Base-by-base conservation (phyloP, 2,888 invertebrate species). In the Lasiommata megera region DNA sequence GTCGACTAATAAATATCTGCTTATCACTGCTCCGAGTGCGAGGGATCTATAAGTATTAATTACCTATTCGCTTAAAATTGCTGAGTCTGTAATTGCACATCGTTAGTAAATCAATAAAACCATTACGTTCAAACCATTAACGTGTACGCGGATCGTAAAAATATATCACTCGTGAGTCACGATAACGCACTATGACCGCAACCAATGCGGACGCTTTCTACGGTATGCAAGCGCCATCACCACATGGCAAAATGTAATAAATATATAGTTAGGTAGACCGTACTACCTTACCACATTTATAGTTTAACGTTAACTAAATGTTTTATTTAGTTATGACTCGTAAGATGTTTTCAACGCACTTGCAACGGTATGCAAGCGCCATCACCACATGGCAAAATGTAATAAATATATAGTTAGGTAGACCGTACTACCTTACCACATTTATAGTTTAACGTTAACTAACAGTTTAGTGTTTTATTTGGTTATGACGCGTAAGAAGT, bases 121-220 rank as follows among this genome's bases (percentile, higher is more conserved):
- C 18, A 43, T 46, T 36, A 34, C 28, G 28, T 44, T 9, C 6
- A 9, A 29, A 28, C 28, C 29, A 29, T 29, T 29, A 29, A 29
- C 44, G 14, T 29, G 29, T 44, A 14, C n/a, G 48, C 36, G 17
- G 11, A 31, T 34, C 16, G 12, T 29, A 54, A 58, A 63, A 58
- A 56, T 60, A 60, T 41, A 60, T 53, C 54, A 56, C 46, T 51
- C 12, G 18, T 55, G 62, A 63, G 58, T 61, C 60, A 61, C 59
- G 52, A 56, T 43, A 12, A 47, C 28, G 43, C 12, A 43, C 16
- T 50, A 56, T 37, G 60, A 54, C 56, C 58, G 64, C 60, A 53
- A 56, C 59, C 65, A 60, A 58, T 54, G 58, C 56, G 57, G 58
- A 63, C 60, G 48, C 70, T 67, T 69, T 64, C 62, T 23, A 67